Percentiles rank a stretch among this genome's conserved stretches.
Conservation (phyloP, 2,888 invertebrate species). For the Noctua pronuba region DNA sequence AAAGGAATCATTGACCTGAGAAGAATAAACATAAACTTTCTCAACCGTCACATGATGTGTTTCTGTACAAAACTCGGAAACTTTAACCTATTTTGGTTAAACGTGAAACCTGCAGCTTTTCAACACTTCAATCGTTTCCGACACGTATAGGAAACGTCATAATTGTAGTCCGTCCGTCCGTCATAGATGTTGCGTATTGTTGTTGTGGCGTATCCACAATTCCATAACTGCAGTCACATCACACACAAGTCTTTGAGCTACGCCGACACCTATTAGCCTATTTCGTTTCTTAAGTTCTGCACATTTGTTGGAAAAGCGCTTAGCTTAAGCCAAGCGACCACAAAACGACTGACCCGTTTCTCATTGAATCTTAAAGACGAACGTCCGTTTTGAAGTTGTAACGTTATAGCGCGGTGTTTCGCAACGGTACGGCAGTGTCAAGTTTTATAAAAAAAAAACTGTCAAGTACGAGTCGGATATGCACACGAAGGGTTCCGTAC, state of each 20-base stretch:
- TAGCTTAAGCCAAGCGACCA: not conserved
- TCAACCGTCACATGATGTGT: not conserved
- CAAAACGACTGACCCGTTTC: slow-evolving; percentile 17
- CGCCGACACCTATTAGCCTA: slow-evolving; percentile 16
- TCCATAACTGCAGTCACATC: not conserved
- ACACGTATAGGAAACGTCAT: too few species aligned
- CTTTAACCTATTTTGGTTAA: not conserved
- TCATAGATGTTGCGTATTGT: not conserved
- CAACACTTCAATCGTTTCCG: not conserved
- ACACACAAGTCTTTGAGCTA: slow-evolving; percentile 15
- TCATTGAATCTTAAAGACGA: slow-evolving; percentile 13
- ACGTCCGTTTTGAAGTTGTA: slow-evolving; percentile 18
- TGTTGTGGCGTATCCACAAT: too few species aligned
- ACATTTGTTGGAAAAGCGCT: slow-evolving; percentile 14
- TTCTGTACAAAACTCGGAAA: not conserved
- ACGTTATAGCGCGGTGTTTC: slow-evolving; percentile 3
- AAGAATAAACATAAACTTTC: too few species aligned
- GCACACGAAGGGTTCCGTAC: not conserved
- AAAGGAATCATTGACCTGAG: too few species aligned
- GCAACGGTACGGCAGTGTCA: slow-evolving; percentile 10
- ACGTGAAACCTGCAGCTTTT: not conserved
- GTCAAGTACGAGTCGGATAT: not conserved
- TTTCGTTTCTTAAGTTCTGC: not conserved
- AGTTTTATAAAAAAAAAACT: slow-evolving; percentile 8
- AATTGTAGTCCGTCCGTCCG: not conserved